phyloP scores from a whole-genome alignment of 2,113 vertebrate species.

The Dermatemys mawii region DNA sequence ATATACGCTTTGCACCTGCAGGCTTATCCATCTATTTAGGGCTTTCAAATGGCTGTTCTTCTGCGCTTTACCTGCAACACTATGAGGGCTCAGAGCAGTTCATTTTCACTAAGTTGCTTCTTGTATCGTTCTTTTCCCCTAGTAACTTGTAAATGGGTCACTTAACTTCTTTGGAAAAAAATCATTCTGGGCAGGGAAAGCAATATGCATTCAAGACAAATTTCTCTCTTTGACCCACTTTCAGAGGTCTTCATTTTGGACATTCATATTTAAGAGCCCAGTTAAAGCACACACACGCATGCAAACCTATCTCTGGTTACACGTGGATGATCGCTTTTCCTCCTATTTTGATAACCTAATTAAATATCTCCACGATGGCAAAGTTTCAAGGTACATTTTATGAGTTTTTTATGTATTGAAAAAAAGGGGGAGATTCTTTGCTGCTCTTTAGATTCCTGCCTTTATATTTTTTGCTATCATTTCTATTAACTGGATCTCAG shows the following conservation, averaged over 20 bases:
- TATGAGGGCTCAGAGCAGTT: neutral
- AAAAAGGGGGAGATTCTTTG: conserved; percentile 5
- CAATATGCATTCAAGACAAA: neutral
- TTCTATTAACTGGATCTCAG: conserved; percentile 19
- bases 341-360: conserved; percentile 14
- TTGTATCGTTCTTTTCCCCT: neutral
- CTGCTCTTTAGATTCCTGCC: conserved; percentile 43
- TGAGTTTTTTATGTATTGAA: neutral
- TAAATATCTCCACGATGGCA: conserved; percentile 51
- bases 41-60: rapidly evolving
- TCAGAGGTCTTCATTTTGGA: neutral
- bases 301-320: neutral
- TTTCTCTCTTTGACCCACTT: neutral
- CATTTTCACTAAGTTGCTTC: neutral
- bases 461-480: conserved; percentile 46
- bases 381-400: conserved; percentile 29
- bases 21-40: neutral
- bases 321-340: neutral
- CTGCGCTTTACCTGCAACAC: neutral
- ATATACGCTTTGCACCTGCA: neutral
- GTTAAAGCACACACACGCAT: neutral
- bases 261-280: neutral
- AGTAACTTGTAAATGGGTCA: rapidly evolving
- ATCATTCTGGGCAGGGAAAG: rapidly evolving
- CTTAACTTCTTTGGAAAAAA: neutral